A percentile compares a stretch with the other conserved stretches of the same genome.
Evolutionary conservation across 2,797 vertebrate genomes (phyloP).

Genomic region (Pygocentrus nattereri): DNA sequence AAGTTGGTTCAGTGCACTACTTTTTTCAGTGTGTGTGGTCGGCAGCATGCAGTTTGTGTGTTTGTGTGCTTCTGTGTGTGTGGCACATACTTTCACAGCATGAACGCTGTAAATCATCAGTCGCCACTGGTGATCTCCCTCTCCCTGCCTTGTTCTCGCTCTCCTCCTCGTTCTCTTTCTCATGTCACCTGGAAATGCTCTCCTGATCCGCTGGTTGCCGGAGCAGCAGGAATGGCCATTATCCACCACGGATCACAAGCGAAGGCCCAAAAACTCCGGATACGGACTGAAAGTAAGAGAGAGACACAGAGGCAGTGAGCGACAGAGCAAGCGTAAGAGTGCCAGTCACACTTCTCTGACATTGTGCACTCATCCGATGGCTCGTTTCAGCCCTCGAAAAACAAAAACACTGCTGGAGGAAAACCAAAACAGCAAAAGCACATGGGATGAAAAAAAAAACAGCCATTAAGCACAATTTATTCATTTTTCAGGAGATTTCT

Average conservation of each 20-base stretch:
- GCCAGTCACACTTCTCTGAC: slow-evolving; percentile 53
- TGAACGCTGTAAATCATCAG: slow-evolving; percentile 18
- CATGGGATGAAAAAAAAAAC: slow-evolving; percentile 35
- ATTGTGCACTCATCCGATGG: slow-evolving; percentile 52
- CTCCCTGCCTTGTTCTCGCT: not conserved
- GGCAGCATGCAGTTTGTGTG: not conserved
- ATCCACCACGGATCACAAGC: slow-evolving; percentile 51
- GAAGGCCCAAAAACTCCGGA: slow-evolving; percentile 55
- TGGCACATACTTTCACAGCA: slow-evolving; percentile 2
- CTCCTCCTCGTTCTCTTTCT: not conserved
- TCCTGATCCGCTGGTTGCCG: slow-evolving; percentile 41
- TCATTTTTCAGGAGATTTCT: no score
- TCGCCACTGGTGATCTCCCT: not conserved
- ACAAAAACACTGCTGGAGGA: slow-evolving; percentile 51
- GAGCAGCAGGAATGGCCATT: slow-evolving; percentile 58
- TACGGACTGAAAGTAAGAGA: slow-evolving; percentile 32
- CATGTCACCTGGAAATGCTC: slow-evolving; percentile 56
- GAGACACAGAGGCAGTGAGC: not conserved
- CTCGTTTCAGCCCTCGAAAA: slow-evolving; percentile 50
- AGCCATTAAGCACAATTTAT: no score
- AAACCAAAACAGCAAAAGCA: slow-evolving; percentile 42
- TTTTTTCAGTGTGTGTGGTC: not conserved
- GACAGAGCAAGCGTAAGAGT: slow-evolving; percentile 33
- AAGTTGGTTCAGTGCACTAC: not conserved
- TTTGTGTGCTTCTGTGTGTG: slow-evolving; percentile 12